Percentiles rank a stretch among this genome's conserved stretches.
phyloP scores from a whole-genome alignment of 2,113 vertebrate species.

The Oreotrochilus melanogaster region DNA sequence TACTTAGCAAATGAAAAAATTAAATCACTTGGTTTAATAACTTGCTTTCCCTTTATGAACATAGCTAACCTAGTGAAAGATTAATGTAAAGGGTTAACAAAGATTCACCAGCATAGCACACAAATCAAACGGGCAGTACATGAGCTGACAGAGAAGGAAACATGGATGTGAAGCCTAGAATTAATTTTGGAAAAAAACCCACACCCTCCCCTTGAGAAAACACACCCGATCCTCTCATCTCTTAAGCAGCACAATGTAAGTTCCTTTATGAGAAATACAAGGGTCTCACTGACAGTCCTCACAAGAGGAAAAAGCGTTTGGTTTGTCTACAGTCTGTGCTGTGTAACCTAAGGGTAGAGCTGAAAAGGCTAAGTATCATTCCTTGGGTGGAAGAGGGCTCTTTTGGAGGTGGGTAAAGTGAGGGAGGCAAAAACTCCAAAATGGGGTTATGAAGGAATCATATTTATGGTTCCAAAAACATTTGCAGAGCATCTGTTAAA shows the following conservation, averaged over 20 bases:
- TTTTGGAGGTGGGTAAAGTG: background rate
- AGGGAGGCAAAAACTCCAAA: background rate
- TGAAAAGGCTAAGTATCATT: background rate
- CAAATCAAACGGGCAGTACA: background rate
- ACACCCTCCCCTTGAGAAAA: background rate
- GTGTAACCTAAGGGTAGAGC: background rate
- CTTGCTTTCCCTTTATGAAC: background rate
- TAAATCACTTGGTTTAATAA: constrained; percentile 13
- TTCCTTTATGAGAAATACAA: background rate
- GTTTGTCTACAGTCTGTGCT: background rate
- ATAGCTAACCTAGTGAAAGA: background rate
- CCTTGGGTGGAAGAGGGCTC: background rate
- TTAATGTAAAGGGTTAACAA: background rate
- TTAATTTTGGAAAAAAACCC: background rate
- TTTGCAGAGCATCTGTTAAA: background rate
- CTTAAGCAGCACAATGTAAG: background rate
- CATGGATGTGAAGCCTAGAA: background rate
- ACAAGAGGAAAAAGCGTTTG: background rate
- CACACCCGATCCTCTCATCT: background rate
- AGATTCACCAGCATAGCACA: background rate
- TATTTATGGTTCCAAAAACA: background rate
- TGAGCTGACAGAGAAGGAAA: background rate
- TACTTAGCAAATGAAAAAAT: background rate
- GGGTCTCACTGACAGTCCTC: background rate
- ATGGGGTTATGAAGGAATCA: background rate